Conservation (phyloP, 2,888 invertebrate species). For the Apodemia arnacis region DNA sequence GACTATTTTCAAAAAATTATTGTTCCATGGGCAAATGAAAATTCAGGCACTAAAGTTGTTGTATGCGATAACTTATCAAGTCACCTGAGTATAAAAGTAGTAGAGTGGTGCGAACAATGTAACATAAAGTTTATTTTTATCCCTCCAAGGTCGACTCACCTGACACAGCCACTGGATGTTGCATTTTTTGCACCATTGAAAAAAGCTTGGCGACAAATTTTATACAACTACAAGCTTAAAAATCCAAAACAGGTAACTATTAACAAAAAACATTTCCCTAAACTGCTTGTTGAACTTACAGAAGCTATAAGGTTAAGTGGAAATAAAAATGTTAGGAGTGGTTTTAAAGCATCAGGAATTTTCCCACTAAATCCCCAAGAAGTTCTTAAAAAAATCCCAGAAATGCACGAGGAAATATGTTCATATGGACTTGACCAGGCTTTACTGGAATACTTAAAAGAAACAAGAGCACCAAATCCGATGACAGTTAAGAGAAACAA, state of each 20-base stretch:
- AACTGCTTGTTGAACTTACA: slow-evolving; percentile 14
- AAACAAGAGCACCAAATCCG: slow-evolving; percentile 16
- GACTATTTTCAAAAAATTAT: slow-evolving; percentile 85
- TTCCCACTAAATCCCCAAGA: slow-evolving; percentile 1
- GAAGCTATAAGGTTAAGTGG: background rate
- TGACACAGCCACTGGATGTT: slow-evolving; percentile 30
- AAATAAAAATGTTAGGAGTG: slow-evolving; percentile 15
- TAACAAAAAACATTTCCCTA: slow-evolving; percentile 31
- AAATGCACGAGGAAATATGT: background rate
- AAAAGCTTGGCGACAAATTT: slow-evolving; percentile 28
- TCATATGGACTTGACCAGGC: background rate
- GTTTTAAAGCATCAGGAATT: background rate
- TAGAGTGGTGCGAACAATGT: slow-evolving; percentile 23
- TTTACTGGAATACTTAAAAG: slow-evolving; percentile 12
- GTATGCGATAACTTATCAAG: slow-evolving; percentile 63
- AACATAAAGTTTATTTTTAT: slow-evolving; percentile 46
- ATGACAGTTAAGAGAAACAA: slow-evolving; percentile 8
- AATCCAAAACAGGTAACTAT: background rate
- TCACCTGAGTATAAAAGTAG: slow-evolving; percentile 37
- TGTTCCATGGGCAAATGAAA: slow-evolving; percentile 43
- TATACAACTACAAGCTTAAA: slow-evolving; percentile 20
- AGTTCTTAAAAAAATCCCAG: slow-evolving; percentile 8
- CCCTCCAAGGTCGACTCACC: slow-evolving; percentile 21
- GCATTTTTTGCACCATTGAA: slow-evolving; percentile 21
- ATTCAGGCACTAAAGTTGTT: slow-evolving; percentile 45